Base-by-base conservation (phyloP, 1,140 invertebrate genomes). In the Anoplophora glabripennis region DNA sequence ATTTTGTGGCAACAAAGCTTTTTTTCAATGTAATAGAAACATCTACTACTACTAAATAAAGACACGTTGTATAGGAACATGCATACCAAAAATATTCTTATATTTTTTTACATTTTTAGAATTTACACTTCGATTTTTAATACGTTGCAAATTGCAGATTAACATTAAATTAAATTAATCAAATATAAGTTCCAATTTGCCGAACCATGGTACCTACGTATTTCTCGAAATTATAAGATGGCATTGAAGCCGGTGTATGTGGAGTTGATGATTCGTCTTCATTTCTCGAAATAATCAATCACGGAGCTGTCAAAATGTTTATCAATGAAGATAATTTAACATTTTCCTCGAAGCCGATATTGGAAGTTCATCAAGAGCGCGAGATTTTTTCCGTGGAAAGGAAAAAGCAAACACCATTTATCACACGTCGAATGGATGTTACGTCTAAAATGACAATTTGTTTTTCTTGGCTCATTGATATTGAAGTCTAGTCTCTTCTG, bases 381-480 rank as follows among this genome's bases (percentile, higher is more conserved):
- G 17, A 44, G 18, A 11, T 54, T 44, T 14, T 40, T 21, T n/a
- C 15, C 18, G 46, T 12, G 14, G 17, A 53, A 9, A 44, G 15
- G 41, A 33, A 34, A 28, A 57, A 53, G n/a, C 12, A 42, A 14
- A 48, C 28, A 47, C 48, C 51, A 63, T 63, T 59, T 63, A 49
- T 63, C 61, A 63, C 52, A 55, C 42, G 57, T 59, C 52, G 52
- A 54, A 58, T 36, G 41, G 42, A 59, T 60, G 57, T 62, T 55
- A 47, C 53, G 53, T 58, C 58, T 61, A 49, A 64, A 67, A 64
- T 67, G 65, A 67, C 65, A 67, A 64, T 67, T 58, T 63, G 59
- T 64, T 67, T 64, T 67, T 61, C 53, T 51, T 64, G 65, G 28
- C 53, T 64, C 59, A 67, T 64, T 66, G 58, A 59, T 66, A 55